phyloP scores from a whole-genome alignment of 2,888 invertebrate species.

The Volucella bombylans region DNA sequence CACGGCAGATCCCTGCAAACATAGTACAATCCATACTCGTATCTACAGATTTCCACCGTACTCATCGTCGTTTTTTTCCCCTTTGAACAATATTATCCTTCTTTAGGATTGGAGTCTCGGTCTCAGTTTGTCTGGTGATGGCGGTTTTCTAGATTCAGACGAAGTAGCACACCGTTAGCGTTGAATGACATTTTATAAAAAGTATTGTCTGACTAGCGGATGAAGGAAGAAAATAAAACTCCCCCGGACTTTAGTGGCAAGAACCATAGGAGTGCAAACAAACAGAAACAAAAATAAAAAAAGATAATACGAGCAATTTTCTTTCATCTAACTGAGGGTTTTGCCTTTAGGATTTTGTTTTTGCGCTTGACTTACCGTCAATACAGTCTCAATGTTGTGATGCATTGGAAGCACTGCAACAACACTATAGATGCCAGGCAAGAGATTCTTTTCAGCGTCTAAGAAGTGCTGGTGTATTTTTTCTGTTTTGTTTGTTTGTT shows the following conservation, averaged over 20 bases:
- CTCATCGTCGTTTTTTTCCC: constrained; percentile 27
- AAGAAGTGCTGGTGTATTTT: constrained; percentile 13
- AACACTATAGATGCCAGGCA: constrained; percentile 25
- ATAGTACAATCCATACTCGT: too few species aligned
- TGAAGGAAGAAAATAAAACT: constrained; percentile 35
- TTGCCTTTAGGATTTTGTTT: constrained; percentile 39
- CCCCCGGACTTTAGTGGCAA: background rate
- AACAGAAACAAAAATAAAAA: constrained; percentile 2
- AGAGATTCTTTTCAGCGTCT: background rate
- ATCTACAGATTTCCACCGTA: constrained; percentile 23
- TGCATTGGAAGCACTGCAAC: constrained; percentile 51
- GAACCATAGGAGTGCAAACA: background rate
- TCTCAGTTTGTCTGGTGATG: constrained; percentile 31
- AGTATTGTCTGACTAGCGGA: constrained; percentile 56
- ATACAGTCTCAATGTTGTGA: constrained; percentile 55
- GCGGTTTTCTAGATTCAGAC: constrained; percentile 25
- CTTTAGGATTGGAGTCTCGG: constrained; percentile 18
- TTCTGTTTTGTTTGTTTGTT: constrained; percentile 44
- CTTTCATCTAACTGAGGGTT: constrained; percentile 44
- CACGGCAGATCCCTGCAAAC: constrained; percentile 15
- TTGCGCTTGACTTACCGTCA: constrained; percentile 63
- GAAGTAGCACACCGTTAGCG: constrained; percentile 7
- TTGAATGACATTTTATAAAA: constrained; percentile 64
- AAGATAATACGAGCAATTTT: constrained; percentile 55
- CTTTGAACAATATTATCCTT: constrained; percentile 32